Evolutionary conservation across 2,888 invertebrate genomes (phyloP), one percentile per base, ranked within the genome.

Genomic region (Carcina quercana): DNA sequence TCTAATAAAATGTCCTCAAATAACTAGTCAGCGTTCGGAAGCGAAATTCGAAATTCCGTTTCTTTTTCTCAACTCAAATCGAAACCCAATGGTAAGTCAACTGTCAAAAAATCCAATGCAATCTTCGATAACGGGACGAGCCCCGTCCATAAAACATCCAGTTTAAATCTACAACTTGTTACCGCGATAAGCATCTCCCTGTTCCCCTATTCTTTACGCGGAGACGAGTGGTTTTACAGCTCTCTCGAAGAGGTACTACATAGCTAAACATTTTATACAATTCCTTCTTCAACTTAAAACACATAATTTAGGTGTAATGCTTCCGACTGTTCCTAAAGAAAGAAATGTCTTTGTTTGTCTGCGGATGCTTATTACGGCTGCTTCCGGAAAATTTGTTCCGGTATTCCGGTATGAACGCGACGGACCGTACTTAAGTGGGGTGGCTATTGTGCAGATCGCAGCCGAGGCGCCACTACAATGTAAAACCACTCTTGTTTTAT

Each of bases 331-430:
- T 54, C 50, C 46, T 43, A 66, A 67, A 63, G 67, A 67, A 71
- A 65, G n/a, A 70, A 68, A 69, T 62, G 66, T 71, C 69, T 73
- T 76, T 78, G 78, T 80, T 70, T 73, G 71, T 51, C 46, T 60
- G 53, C 63, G 70, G 71, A 68, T 67, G 71, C 70, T 74, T 76
- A 74, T 71, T 72, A 73, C 67, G 62, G 53, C 58, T 65, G 63
- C 59, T 25, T 68, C 66, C 59, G 68, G 69, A 57, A 69, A 70
- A 71, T 71, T 73, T 62, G 62, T 24, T 24, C 24, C 60, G 60
- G 58, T 52, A 58, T 60, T 66, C 57, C 60, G 60, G 58, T 52
- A 58, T 65, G 61, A 67, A 70, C 67, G 67, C 63, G 62, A 54
- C 59, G 64, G 73, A 72, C 74, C 71, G 69, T 64, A 75, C 71